Conservation (phyloP, 2,888 invertebrate genomes). For the Lithophane semibrunnea region DNA sequence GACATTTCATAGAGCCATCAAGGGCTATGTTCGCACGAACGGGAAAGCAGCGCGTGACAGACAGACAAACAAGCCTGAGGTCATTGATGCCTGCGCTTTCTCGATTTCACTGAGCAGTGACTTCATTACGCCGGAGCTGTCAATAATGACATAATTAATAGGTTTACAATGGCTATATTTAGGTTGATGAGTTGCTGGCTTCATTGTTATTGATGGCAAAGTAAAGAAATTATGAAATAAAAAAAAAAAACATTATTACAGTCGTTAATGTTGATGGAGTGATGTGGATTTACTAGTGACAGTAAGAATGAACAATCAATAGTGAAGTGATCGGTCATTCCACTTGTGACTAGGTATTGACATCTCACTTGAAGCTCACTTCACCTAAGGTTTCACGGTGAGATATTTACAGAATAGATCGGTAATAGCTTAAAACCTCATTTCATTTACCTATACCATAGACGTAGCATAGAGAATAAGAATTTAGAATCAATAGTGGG, state of each 20-base stretch:
- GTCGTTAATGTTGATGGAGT: slow-evolving; percentile 22
- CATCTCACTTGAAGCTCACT: no score
- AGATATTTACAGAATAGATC: neutral
- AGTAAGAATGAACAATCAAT: neutral
- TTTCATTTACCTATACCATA: neutral
- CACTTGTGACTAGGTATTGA: no score
- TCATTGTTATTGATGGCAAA: slow-evolving; percentile 39
- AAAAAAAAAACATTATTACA: slow-evolving; percentile 28
- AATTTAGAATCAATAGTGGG: neutral
- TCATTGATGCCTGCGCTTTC: slow-evolving; percentile 75
- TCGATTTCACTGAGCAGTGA: slow-evolving; percentile 71
- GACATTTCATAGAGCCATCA: slow-evolving; percentile 42
- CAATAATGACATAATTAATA: slow-evolving; percentile 57
- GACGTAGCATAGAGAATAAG: neutral
- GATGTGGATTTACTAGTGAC: neutral
- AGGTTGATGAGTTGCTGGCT: slow-evolving; percentile 18
- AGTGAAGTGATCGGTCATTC: neutral
- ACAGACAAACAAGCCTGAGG: slow-evolving; percentile 66
- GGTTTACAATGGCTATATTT: slow-evolving; percentile 40
- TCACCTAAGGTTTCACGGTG: neutral
- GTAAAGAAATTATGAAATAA: slow-evolving; percentile 12
- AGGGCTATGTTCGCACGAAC: slow-evolving; percentile 51
- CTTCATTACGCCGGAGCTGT: slow-evolving; percentile 50
- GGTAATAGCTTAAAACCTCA: neutral
- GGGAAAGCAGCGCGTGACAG: slow-evolving; percentile 68